Conservation (phyloP, 2,888 invertebrate genomes). For the Nezara viridula region DNA sequence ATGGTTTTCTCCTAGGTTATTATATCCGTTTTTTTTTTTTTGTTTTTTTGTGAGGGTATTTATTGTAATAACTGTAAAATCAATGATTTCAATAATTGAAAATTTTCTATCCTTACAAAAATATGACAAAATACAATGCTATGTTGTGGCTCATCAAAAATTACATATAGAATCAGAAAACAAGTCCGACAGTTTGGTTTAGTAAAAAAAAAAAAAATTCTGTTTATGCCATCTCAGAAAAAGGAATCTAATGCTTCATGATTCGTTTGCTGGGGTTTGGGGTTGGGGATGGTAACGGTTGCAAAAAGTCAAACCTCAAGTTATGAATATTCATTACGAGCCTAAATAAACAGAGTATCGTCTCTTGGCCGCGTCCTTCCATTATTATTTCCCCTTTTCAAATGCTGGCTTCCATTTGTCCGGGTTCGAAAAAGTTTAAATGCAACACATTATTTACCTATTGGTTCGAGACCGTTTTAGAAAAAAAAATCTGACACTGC, state of each 20-base stretch:
- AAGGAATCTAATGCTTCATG: not conserved
- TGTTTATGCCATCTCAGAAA: not conserved
- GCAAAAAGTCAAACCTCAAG: constrained; percentile 22
- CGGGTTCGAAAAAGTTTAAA: not conserved
- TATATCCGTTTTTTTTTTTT: no score
- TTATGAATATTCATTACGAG: constrained; percentile 33
- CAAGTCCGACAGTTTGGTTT: no score
- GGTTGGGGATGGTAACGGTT: not conserved
- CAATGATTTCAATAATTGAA: no score
- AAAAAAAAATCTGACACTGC: not conserved
- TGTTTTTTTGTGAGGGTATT: no score
- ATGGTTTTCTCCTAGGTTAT: no score
- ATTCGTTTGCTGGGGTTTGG: not conserved
- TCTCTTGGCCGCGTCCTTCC: not conserved
- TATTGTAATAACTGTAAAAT: no score
- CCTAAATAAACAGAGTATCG: constrained; percentile 28
- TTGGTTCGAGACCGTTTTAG: not conserved
- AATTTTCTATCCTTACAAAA: no score
- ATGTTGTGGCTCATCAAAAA: no score
- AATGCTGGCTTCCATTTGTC: not conserved
- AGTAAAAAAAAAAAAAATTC: no score
- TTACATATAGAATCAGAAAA: no score
- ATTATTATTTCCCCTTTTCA: constrained; percentile 19
- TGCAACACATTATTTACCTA: not conserved
- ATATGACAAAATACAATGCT: no score